Conservation (phyloP, 1,140 invertebrate species). For the Colletes latitarsis region DNA sequence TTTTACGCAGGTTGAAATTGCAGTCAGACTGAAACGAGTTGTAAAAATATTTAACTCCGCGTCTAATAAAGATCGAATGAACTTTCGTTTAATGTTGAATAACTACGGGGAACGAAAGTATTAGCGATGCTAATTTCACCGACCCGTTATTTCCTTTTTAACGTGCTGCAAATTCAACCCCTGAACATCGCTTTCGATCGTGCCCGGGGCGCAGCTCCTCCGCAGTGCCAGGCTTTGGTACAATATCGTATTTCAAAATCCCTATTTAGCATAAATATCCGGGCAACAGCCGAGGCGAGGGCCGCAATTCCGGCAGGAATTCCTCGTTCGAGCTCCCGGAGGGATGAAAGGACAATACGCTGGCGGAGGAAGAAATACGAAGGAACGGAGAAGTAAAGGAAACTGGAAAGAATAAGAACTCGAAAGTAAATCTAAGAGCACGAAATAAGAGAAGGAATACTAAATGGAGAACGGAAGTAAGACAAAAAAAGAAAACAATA, state of each 20-base stretch:
- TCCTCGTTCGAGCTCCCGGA: constrained; percentile 15
- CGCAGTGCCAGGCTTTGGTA: background rate
- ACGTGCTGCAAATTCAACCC: background rate
- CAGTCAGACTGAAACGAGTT: no score
- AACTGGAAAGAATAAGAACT: background rate
- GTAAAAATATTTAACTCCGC: no score
- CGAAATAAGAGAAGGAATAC: background rate
- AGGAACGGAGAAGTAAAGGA: background rate
- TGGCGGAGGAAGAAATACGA: background rate
- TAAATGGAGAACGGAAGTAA: background rate
- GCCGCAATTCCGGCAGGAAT: constrained; percentile 54
- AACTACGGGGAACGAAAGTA: background rate
- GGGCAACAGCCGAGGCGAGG: constrained; percentile 55
- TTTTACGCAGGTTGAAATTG: no score
- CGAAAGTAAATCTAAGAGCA: constrained; percentile 22
- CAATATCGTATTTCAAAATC: constrained; percentile 77
- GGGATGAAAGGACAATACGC: constrained; percentile 39
- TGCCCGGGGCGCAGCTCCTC: background rate
- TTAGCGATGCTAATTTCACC: constrained; percentile 23
- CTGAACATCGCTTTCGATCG: constrained; percentile 11
- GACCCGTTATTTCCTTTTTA: constrained; percentile 1
- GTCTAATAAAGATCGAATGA: background rate
- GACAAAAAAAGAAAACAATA: background rate
- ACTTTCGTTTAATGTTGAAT: background rate
- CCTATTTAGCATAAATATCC: constrained; percentile 78